Conservation (phyloP, 1,140 invertebrate genomes). For the Lucilia sericata region DNA sequence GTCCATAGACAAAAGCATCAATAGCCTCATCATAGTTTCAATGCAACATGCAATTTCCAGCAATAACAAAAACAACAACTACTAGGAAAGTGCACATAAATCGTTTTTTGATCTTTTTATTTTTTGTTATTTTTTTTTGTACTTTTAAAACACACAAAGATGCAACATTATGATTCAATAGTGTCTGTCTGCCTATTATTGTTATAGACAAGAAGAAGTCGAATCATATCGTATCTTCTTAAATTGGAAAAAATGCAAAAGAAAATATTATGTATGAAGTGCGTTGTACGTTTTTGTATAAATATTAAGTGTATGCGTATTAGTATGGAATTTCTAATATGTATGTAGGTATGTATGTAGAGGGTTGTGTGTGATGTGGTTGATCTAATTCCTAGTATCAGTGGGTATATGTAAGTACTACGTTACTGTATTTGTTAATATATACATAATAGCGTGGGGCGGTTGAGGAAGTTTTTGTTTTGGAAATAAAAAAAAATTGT, state of each 20-base stretch:
- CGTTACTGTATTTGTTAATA: too few species aligned
- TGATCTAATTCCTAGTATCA: slow-evolving; percentile 11
- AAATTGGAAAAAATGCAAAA: not conserved
- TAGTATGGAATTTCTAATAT: not conserved
- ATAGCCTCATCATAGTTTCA: not conserved
- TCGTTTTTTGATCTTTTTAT: not conserved
- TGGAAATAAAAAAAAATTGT: too few species aligned
- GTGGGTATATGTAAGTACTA: not conserved
- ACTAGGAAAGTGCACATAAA: not conserved
- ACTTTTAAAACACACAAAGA: not conserved
- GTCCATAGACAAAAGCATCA: not conserved
- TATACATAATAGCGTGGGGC: too few species aligned
- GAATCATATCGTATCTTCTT: not conserved
- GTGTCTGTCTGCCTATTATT: not conserved
- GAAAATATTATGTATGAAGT: not conserved
- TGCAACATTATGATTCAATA: slow-evolving; percentile 7
- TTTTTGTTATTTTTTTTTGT: too few species aligned
- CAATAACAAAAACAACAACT: too few species aligned
- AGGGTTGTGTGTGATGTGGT: not conserved
- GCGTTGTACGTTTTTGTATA: not conserved
- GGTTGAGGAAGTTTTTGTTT: too few species aligned
- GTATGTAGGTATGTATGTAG: not conserved
- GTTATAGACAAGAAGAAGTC: too few species aligned
- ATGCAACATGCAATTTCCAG: not conserved
- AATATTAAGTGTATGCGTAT: not conserved